phyloP scores from a whole-genome alignment of 2,113 vertebrate genomes.

The Podarcis raffonei region DNA sequence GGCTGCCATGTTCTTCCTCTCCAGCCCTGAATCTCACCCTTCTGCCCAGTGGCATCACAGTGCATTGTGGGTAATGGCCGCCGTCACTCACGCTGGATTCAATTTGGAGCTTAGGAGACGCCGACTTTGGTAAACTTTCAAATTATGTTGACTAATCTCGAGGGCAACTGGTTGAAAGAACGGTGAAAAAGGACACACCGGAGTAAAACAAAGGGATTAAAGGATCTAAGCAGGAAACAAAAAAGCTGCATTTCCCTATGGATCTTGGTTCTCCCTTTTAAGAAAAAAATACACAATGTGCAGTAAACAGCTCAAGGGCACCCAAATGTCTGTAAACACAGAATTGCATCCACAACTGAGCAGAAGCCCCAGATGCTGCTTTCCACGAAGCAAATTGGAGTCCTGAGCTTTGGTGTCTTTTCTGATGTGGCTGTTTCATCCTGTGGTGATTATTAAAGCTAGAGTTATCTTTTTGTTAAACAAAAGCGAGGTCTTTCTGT shows the following conservation, averaged over 20 bases:
- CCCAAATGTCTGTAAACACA: background rate
- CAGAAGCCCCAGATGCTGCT: background rate
- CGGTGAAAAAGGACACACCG: background rate
- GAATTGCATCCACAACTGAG: background rate
- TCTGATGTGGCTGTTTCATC: background rate
- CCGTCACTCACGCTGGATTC: fast-evolving
- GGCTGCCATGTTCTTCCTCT: background rate
- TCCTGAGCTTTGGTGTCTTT: background rate
- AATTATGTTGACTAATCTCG: background rate
- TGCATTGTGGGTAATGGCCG: background rate
- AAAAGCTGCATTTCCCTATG: fast-evolving
- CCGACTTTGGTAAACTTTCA: background rate
- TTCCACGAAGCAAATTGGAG: background rate
- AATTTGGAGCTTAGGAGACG: background rate
- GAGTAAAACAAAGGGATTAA: constrained; percentile 10
- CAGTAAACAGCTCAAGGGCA: background rate
- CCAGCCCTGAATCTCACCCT: background rate
- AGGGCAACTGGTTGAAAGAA: background rate
- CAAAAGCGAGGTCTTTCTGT: background rate
- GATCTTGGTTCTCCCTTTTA: background rate
- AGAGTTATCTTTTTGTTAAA: background rate
- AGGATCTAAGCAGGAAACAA: background rate
- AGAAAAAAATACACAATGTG: constrained; percentile 1
- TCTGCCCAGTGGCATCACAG: too few relatives aligned
- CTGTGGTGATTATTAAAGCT: background rate